Evolutionary conservation across 2,888 invertebrate species (phyloP), one percentile per base, ranked within the genome.

Genomic region (Ectobius pallidus): DNA sequence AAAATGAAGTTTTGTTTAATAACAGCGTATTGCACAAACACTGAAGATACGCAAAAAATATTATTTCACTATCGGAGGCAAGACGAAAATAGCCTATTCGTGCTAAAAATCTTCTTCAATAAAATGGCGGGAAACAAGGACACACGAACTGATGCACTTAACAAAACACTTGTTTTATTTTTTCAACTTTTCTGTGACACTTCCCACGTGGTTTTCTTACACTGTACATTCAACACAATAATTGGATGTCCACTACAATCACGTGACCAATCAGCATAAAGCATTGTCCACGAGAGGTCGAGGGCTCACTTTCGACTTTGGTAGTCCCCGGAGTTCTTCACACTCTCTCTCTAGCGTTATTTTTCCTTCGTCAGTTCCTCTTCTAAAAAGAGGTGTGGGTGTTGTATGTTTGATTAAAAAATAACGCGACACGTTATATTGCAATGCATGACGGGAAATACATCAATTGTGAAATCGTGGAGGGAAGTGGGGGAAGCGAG

Each of bases 371-470:
- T n/a, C n/a, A n/a, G n/a, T n/a, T n/a, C n/a, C n/a, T n/a, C n/a
- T n/a, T n/a, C n/a, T n/a, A n/a, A n/a, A n/a, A n/a, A n/a, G n/a
- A n/a, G n/a, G n/a, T n/a, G n/a, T n/a, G n/a, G n/a, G n/a, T n/a
- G n/a, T n/a, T n/a, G n/a, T n/a, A n/a, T n/a, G n/a, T n/a, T n/a
- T n/a, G n/a, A n/a, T n/a, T n/a, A n/a, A n/a, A n/a, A n/a, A 27
- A 27, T 44, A 65, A 30, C 30, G 1, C 2, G 58, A 44, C 46
- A 18, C 6, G 30, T 65, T 44, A 16, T 14, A 27, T 46, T 11
- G n/a, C 46, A 30, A 46, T 44, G 65, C 44, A 65, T 65, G 25
- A 65, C 18, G 65, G 65, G 65, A 65, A 44, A 65, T 46, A 44
- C 34, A 46, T 46, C 46, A 65, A 44, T 65, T 46, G 46, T 30